phyloP scores from a whole-genome alignment of 64 coral and sea anemone genomes.

The Platygyra sinensis region DNA sequence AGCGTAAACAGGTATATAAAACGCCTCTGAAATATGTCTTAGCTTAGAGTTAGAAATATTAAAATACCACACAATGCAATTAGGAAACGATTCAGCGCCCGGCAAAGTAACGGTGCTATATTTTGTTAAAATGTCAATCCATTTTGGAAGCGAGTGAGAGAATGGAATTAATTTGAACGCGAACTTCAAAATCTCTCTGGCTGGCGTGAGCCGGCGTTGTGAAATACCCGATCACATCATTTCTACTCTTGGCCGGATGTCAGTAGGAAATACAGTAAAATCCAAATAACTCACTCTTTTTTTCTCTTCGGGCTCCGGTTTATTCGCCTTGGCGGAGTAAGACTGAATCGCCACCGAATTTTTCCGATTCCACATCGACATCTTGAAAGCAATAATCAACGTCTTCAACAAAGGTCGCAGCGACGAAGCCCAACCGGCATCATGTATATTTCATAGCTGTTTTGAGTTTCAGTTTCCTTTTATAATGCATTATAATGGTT shows the following conservation, averaged over 20 bases:
- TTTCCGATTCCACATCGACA: conserved; percentile 82
- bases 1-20: conserved; percentile 36
- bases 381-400: conserved; percentile 25
- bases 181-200: background rate
- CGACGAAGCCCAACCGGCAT: conserved; percentile 53
- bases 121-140: no score
- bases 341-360: conserved; percentile 61
- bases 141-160: background rate
- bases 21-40: background rate
- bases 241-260: conserved; percentile 8
- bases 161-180: background rate
- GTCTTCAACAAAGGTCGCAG: conserved; percentile 53
- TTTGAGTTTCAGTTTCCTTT: conserved; percentile 26
- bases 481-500: conserved; percentile 37
- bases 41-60: background rate
- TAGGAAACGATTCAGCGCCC: background rate
- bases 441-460: conserved; percentile 69
- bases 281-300: conserved; percentile 49
- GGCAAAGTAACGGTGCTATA: background rate
- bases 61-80: background rate
- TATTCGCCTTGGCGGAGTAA: conserved; percentile 27
- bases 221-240: conserved; percentile 14
- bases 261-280: background rate
- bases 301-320: conserved; percentile 41
- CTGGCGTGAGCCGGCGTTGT: conserved; percentile 3